These are phyloP conservation scores for Drosophila eugracilis DNA, from an alignment of 1,140 invertebrate genomes.

Conservation along the genomic window DNA sequence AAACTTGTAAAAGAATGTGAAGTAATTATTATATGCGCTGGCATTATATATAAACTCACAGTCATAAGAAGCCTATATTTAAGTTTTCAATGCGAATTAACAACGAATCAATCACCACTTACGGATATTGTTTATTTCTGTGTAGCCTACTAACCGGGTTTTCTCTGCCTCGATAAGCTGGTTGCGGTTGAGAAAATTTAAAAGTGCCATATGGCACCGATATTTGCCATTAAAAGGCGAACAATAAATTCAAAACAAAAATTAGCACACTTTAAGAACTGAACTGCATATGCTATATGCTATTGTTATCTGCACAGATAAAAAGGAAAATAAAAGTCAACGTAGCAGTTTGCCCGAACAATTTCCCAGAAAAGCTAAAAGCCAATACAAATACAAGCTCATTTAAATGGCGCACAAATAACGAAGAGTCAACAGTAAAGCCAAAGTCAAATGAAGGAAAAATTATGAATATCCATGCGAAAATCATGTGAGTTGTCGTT, in stretches of 20 bases:
- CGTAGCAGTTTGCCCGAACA: conserved; percentile 18
- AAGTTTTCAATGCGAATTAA: not conserved
- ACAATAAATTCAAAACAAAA: conserved; percentile 9
- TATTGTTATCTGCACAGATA: not conserved
- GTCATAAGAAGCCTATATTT: not conserved
- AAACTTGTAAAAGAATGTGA: too few species aligned
- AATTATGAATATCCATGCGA: conserved; percentile 34
- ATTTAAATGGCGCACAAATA: conserved; percentile 49
- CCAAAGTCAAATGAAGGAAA: conserved; percentile 69
- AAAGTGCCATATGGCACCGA: conserved; percentile 18
- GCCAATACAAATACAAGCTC: conserved; percentile 37
- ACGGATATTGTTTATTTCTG: not conserved
- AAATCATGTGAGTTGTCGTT: conserved; percentile 18
- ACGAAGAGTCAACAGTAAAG: conserved; percentile 23
- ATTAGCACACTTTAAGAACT: not conserved
- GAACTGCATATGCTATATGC: not conserved
- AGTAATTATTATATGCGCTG: too few species aligned
- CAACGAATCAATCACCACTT: not conserved
- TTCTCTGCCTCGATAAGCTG: conserved; percentile 24
- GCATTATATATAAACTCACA: not conserved
- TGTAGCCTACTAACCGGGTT: conserved; percentile 30
- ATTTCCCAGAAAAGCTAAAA: conserved; percentile 67
- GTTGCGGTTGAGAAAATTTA: conserved; percentile 21
- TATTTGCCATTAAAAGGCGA: conserved; percentile 2
- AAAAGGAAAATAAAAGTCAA: conserved; percentile 24